phyloP scores from a whole-genome alignment of 2,113 vertebrate genomes.

The Urocitellus parryii region DNA sequence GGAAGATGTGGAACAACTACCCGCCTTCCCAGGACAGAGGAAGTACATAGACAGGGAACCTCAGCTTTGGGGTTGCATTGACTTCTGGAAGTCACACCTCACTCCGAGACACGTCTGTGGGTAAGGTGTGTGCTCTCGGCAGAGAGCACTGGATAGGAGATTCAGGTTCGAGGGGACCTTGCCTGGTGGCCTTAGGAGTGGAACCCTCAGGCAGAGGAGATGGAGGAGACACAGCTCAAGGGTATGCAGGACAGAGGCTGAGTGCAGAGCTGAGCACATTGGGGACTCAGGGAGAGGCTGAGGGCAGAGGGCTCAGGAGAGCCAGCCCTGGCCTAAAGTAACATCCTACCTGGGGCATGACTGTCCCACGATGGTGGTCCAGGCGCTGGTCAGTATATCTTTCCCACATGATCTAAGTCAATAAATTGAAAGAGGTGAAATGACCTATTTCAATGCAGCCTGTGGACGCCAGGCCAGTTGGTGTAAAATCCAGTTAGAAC shows the following conservation, averaged over 20 bases:
- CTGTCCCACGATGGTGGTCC: background rate
- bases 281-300: background rate
- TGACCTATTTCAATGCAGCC: background rate
- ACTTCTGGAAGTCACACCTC: background rate
- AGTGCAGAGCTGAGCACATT: no score
- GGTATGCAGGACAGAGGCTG: background rate
- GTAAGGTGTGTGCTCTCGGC: background rate
- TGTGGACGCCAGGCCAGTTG: background rate
- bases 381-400: background rate
- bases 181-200: background rate
- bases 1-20: background rate
- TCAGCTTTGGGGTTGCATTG: background rate
- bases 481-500: background rate
- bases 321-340: background rate
- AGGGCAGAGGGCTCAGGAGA: background rate
- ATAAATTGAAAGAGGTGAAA: background rate
- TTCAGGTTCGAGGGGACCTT: background rate
- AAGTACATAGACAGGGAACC: background rate
- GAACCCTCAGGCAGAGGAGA: no score
- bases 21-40: background rate
- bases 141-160: background rate
- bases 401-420: background rate
- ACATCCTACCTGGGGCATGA: background rate
- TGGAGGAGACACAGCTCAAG: background rate
- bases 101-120: background rate